A percentile compares a stretch with the other conserved stretches of the same genome.
Conservation (phyloP, 1,140 invertebrate genomes). For the Ylistrum balloti region DNA sequence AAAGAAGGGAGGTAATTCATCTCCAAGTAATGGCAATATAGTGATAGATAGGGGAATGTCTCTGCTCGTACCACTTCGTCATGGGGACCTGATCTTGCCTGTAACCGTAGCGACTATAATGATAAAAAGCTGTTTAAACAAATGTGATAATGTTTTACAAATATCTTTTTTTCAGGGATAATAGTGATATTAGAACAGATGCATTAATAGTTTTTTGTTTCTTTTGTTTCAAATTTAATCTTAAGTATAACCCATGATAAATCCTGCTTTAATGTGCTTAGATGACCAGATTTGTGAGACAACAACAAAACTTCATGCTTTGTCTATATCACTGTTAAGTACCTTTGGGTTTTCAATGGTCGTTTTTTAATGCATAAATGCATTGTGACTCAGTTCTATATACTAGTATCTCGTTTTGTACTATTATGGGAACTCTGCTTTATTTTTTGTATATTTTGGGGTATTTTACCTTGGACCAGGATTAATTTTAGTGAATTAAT, state of each 20-base stretch:
- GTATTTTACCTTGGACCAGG: too few relatives aligned
- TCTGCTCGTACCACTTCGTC: background rate
- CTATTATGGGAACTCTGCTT: too few relatives aligned
- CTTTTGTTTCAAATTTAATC: background rate
- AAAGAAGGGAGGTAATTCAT: constrained; percentile 24
- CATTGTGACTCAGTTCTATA: too few relatives aligned
- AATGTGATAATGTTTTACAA: constrained; percentile 19
- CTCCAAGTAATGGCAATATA: background rate
- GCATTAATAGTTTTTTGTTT: background rate
- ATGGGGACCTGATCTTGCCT: background rate
- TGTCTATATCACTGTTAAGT: background rate
- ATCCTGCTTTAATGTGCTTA: background rate
- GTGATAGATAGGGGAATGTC: background rate
- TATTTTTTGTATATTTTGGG: too few relatives aligned
- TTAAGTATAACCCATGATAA: background rate
- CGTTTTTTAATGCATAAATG: too few relatives aligned
- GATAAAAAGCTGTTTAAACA: constrained; percentile 35
- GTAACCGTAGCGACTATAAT: background rate
- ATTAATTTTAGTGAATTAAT: too few relatives aligned
- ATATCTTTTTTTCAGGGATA: background rate
- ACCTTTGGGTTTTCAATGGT: background rate
- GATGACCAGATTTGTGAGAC: background rate
- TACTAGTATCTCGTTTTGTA: too few relatives aligned
- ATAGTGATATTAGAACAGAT: background rate
- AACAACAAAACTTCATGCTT: background rate